phyloP scores from a whole-genome alignment of 2,797 vertebrate species.

The Mallotus villosus region DNA sequence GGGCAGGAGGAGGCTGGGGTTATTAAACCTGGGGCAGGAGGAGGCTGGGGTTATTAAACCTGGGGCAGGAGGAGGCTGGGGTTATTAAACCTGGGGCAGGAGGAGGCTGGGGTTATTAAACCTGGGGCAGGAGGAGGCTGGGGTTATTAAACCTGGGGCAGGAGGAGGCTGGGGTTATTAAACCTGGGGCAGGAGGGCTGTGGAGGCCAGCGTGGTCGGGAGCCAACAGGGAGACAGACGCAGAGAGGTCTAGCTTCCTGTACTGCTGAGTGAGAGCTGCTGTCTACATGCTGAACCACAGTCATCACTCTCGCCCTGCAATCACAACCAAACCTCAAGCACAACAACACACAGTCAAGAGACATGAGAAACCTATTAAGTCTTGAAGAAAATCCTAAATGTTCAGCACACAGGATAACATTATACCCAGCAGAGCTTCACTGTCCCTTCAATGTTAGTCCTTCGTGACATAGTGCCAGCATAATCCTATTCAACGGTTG shows the following conservation, averaged over 20 bases:
- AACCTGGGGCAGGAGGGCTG: background rate
- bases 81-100: too few species aligned
- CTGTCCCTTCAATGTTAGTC: slow-evolving; percentile 13
- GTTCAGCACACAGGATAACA: background rate
- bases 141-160: too few species aligned
- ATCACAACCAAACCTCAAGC: slow-evolving; percentile 4
- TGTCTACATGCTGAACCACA: slow-evolving; percentile 16
- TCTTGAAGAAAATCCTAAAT: background rate
- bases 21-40: too few species aligned
- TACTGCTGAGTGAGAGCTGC: too few species aligned
- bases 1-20: slow-evolving; percentile 9
- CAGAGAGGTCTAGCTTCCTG: slow-evolving; percentile 32
- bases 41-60: slow-evolving; percentile 29
- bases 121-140: slow-evolving; percentile 6
- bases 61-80: slow-evolving; percentile 9
- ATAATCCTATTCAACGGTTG: slow-evolving; percentile 5
- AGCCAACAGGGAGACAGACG: slow-evolving; percentile 35
- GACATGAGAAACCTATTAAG: background rate
- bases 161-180: slow-evolving; percentile 36
- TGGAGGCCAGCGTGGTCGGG: slow-evolving; percentile 19
- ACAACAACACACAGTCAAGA: background rate
- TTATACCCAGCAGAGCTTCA: background rate
- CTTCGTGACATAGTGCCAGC: slow-evolving; percentile 18
- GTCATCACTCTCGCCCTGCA: slow-evolving; percentile 23
- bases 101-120: slow-evolving; percentile 34